Evolutionary conservation across 2,888 invertebrate genomes (phyloP).

Genomic region (Mythimna vitellina): DNA sequence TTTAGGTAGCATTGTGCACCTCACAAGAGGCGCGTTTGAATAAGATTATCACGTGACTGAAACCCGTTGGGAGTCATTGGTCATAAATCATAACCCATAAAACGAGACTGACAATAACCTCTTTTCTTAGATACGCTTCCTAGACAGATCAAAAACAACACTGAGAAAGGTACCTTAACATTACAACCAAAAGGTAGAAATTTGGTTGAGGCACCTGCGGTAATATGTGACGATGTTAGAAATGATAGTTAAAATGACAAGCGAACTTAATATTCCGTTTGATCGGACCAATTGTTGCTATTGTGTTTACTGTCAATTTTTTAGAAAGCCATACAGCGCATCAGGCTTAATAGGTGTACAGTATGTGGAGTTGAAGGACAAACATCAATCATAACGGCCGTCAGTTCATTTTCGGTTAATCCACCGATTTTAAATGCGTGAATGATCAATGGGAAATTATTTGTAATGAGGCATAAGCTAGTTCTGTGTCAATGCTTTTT

Average conservation of each 20-base stretch:
- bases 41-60: conserved; percentile 88
- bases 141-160: conserved; percentile 66
- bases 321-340: conserved; percentile 82
- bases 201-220: conserved; percentile 48
- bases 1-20: conserved; percentile 90
- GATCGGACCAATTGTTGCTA: conserved; percentile 90
- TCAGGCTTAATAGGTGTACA: conserved; percentile 76
- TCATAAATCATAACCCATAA: conserved; percentile 91
- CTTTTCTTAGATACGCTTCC: conserved; percentile 84
- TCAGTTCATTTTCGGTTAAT: conserved; percentile 81
- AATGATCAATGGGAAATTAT: conserved; percentile 82
- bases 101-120: conserved; percentile 89
- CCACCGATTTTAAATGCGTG: conserved; percentile 79
- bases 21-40: conserved; percentile 87
- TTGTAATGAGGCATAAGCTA: conserved; percentile 73
- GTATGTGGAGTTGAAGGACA: conserved; percentile 82
- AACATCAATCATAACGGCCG: conserved; percentile 84
- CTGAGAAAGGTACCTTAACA: conserved; percentile 66
- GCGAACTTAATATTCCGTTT: conserved; percentile 90
- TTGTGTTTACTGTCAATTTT: conserved; percentile 87
- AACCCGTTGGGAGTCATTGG: conserved; percentile 90
- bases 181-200: conserved; percentile 52
- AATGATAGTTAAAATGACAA: conserved; percentile 89
- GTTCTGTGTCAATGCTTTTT: conserved; percentile 73
- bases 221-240: conserved; percentile 74